Conservation (phyloP, 2,113 vertebrate genomes). For the Irena cyanogastra region DNA sequence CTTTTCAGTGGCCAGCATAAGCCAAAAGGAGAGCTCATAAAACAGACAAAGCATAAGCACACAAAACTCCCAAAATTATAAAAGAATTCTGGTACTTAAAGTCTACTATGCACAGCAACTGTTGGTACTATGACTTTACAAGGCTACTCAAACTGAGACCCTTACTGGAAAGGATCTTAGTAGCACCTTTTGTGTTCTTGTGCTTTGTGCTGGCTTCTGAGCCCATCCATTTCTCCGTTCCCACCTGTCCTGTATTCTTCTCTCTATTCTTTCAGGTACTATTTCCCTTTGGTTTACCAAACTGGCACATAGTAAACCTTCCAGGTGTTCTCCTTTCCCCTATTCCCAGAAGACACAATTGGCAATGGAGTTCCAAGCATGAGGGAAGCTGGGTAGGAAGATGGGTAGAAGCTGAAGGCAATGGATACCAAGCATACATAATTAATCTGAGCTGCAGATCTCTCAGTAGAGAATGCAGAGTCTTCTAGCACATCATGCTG, state of each 20-base stretch:
- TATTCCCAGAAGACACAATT: neutral
- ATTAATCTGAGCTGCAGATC: neutral
- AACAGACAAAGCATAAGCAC: neutral
- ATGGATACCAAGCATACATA: neutral
- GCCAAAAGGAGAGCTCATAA: neutral
- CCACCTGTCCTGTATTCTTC: neutral
- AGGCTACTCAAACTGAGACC: neutral
- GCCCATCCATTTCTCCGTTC: neutral
- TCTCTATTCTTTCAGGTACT: neutral
- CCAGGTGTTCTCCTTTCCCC: neutral
- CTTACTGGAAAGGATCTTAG: neutral
- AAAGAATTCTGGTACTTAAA: neutral
- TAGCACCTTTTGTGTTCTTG: neutral
- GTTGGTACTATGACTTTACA: neutral
- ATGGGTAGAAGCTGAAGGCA: neutral
- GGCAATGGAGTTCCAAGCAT: neutral
- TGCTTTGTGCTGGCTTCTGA: neutral
- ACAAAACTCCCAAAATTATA: neutral
- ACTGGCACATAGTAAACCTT: neutral
- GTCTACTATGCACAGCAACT: neutral
- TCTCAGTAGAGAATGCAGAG: neutral
- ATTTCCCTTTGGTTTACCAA: neutral
- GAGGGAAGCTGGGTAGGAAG: rapidly evolving
- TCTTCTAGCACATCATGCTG: neutral
- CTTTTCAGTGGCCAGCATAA: neutral